Evolutionary conservation across 2,113 vertebrate genomes (phyloP).

Genomic region (Microcebus tavaratra): DNA sequence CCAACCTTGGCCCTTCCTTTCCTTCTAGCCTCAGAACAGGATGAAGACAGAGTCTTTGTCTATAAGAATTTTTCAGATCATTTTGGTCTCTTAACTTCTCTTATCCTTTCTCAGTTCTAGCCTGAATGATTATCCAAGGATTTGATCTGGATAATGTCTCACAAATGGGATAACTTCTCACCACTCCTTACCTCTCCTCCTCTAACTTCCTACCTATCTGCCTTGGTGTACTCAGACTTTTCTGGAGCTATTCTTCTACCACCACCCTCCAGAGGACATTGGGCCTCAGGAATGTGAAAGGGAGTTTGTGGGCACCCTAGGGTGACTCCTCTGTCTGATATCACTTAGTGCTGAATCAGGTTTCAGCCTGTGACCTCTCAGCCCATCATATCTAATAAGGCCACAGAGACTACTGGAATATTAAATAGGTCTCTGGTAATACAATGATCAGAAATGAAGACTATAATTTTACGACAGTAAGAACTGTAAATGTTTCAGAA

Average conservation of each 20-base stretch:
- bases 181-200: not conserved
- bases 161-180: not conserved
- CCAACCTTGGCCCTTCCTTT: not conserved
- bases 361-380: not conserved
- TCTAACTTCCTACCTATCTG: not conserved
- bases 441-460: not conserved
- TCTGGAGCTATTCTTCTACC: not conserved
- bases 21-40: not conserved
- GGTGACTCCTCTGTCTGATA: not conserved
- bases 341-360: not conserved
- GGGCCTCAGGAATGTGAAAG: not conserved
- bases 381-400: not conserved
- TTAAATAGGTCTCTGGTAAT: not conserved
- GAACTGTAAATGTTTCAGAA: not conserved
- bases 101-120: not conserved
- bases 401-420: not conserved
- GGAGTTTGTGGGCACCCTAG: not conserved
- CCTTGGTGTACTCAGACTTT: not conserved
- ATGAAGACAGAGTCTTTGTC: not conserved
- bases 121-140: not conserved
- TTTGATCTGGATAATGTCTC: not conserved
- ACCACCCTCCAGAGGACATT: not conserved
- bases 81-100: not conserved
- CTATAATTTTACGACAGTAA: not conserved
- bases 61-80: not conserved